Percentiles rank a stretch among this genome's conserved stretches.
These are phyloP conservation scores for Pomacea maculata DNA, from an alignment of 1,140 invertebrate genomes.

Conservation along the genomic window DNA sequence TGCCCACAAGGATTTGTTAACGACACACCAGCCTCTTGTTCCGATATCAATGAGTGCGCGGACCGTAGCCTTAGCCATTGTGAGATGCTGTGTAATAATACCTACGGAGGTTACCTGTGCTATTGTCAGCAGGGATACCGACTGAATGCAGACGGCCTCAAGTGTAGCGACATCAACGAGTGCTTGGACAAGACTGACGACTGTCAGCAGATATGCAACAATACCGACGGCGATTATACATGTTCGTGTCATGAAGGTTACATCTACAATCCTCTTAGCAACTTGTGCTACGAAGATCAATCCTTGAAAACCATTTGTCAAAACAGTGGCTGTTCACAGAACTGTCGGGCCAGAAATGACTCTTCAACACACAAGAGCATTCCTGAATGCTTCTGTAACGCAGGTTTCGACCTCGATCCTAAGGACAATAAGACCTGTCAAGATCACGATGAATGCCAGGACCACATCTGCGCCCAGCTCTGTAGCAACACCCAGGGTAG, in stretches of 20 bases:
- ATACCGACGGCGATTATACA: background rate
- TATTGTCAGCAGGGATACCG: background rate
- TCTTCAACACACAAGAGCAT: background rate
- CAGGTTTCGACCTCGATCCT: background rate
- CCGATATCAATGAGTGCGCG: slow-evolving; percentile 11
- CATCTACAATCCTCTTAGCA: background rate
- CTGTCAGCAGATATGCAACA: slow-evolving; percentile 16
- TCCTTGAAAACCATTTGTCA: background rate
- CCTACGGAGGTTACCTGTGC: background rate
- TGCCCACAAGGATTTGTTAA: background rate
- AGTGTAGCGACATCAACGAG: slow-evolving; percentile 14
- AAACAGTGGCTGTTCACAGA: slow-evolving; percentile 1
- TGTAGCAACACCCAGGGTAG: slow-evolving; percentile 35
- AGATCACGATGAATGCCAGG: background rate
- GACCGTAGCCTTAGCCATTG: background rate
- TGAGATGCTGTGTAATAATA: background rate
- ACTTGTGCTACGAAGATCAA: background rate
- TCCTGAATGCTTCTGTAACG: background rate
- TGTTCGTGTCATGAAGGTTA: slow-evolving; percentile 22
- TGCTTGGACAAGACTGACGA: background rate
- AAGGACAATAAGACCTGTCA: background rate
- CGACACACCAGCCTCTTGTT: too few relatives aligned
- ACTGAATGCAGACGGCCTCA: background rate
- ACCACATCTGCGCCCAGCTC: slow-evolving; percentile 24
- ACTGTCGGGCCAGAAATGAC: background rate